A percentile compares a stretch with the other conserved stretches of the same genome.
Evolutionary conservation across 2,797 vertebrate genomes (phyloP).

Genomic region (Pristis pectinata): DNA sequence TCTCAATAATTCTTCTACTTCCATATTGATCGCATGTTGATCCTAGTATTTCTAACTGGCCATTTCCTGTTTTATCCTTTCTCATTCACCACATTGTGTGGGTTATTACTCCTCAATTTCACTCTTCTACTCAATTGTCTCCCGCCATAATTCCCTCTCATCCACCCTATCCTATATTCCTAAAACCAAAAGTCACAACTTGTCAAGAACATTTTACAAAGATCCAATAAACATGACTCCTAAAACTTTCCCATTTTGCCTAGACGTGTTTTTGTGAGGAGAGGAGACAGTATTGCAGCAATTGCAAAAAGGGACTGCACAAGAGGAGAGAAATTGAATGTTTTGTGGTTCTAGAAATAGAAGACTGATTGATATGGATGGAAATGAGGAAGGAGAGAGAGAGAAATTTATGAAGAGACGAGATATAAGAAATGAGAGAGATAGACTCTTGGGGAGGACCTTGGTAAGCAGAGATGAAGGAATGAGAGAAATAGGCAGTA

Average conservation of each 20-base stretch:
- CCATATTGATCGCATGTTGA: background rate
- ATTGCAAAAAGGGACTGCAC: background rate
- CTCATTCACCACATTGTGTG: background rate
- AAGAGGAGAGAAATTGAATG: background rate
- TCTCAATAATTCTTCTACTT: background rate
- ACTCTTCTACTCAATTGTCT: background rate
- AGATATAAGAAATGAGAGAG: background rate
- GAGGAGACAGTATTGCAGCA: background rate
- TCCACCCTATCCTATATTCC: background rate
- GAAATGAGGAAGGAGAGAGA: background rate
- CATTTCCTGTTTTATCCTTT: background rate
- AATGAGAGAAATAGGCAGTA: background rate
- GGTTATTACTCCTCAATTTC: background rate
- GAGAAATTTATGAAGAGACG: background rate
- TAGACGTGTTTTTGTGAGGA: background rate
- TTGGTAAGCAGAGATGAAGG: background rate
- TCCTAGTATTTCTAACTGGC: background rate
- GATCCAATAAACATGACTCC: background rate
- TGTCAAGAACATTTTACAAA: background rate
- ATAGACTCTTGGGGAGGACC: background rate
- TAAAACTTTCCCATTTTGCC: background rate
- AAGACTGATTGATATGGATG: too few species aligned
- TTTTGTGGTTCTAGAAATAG: background rate
- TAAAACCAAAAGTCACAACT: background rate
- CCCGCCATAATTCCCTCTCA: background rate